Base-by-base conservation (phyloP, 2,888 invertebrate genomes). In the Caenorhabditis japonica region DNA sequence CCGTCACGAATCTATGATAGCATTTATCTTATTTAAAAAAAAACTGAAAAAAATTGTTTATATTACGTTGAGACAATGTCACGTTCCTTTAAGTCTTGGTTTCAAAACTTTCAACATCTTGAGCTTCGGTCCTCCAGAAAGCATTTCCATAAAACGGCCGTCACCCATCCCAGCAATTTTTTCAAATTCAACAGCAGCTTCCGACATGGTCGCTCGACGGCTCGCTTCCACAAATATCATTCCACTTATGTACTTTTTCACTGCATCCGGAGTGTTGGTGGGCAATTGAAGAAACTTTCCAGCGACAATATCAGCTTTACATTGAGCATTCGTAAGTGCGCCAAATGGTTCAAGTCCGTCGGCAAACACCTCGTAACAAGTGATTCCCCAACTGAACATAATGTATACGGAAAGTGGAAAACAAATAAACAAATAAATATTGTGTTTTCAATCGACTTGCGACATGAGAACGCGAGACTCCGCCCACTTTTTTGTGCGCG, bases 291-390 rank as follows among this genome's bases (percentile, higher is more conserved):
- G 61, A 12, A 43, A 58, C 33, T 66, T 59, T 5, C 49, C 53
- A 0, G 19, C 34, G 5, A 52, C 12, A 5, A 76, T 39, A 15
- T 73, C 38, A 4, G 44, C 23, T 30, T 69, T 68, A 21, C 58
- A 61, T 12, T 55, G 43, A n/a, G 64, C 59, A 27, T 72, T 76
- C 19, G 72, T 52, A n/a, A 53, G 17, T 3, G 46, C 64, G 5
- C 58, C 72, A 36, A 49, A 72, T 13, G 76, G 76, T 38, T 76
- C 76, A 0, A 3, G 46, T 8, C 76, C 76, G 17, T 76, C 72
- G 34, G 62, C 68, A 44, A 72, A 76, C 8, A 76, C 61, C 41
- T 76, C 76, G 53, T 53, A 68, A 10, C 52, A 33, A n/a, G 72
- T 69, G 38, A 76, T 52, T 2, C 71, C 75, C 56, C 61, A 75